Conservation (phyloP, 2,888 invertebrate genomes). For the Eilema caniola region DNA sequence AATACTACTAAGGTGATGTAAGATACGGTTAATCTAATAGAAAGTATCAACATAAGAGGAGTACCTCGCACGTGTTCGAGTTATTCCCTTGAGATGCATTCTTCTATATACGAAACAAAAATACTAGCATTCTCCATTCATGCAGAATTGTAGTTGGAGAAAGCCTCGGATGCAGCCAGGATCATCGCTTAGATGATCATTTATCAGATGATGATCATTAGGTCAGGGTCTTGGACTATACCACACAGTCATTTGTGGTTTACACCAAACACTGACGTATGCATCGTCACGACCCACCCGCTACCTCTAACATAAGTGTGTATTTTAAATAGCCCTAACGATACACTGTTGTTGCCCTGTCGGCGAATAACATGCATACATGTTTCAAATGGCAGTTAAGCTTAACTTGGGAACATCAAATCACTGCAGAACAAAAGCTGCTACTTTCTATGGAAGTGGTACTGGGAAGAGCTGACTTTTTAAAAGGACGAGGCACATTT, state of each 20-base stretch:
- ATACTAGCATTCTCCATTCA: too few relatives aligned
- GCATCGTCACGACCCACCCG: constrained; percentile 78
- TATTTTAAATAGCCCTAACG: constrained; percentile 76
- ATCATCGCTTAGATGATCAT: background rate
- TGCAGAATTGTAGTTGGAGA: too few relatives aligned
- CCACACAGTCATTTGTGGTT: constrained; percentile 40
- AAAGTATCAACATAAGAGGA: background rate
- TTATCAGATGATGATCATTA: background rate
- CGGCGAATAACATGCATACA: constrained; percentile 42
- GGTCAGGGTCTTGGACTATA: constrained; percentile 14
- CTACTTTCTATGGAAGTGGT: constrained; percentile 7
- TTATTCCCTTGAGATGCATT: too few relatives aligned
- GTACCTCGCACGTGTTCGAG: background rate
- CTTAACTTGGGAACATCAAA: constrained; percentile 20
- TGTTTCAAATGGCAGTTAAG: constrained; percentile 20
- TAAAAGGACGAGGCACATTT: background rate
- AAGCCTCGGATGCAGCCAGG: background rate
- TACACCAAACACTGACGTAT: constrained; percentile 64
- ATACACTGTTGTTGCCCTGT: constrained; percentile 56
- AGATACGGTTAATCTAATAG: background rate
- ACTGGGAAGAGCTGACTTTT: background rate
- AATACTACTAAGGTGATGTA: background rate
- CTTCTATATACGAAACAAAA: too few relatives aligned
- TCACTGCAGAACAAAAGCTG: constrained; percentile 8
- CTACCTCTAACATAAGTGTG: constrained; percentile 73